A percentile compares a stretch with the other conserved stretches of the same genome.
Evolutionary conservation across 2,888 invertebrate genomes (phyloP).

Genomic region (Ormyrus pomaceus): DNA sequence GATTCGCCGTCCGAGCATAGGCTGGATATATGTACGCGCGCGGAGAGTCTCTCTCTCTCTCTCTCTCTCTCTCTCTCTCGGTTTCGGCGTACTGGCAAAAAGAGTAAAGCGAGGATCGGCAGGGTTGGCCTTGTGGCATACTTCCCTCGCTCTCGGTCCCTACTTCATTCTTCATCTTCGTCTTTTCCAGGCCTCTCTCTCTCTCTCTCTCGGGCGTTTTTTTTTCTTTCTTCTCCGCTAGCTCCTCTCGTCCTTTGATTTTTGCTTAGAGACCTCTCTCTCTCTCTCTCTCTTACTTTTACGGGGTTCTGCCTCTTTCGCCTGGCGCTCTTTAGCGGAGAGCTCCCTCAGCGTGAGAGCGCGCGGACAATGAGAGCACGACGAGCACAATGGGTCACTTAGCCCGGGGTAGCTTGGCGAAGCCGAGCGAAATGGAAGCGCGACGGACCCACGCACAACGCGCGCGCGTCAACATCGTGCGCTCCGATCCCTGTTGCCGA

Average conservation of each 20-base stretch:
- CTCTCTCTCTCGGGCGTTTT: conserved; percentile 46
- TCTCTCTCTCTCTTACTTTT: conserved; percentile 29
- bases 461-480: not conserved
- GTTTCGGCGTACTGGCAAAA: conserved; percentile 52
- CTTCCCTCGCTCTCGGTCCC: conserved; percentile 58
- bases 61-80: conserved; percentile 3
- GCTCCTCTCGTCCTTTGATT: conserved; percentile 54
- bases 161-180: conserved; percentile 45
- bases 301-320: conserved; percentile 53
- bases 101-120: conserved; percentile 65
- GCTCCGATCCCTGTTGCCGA: too few species aligned
- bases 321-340: conserved; percentile 54
- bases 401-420: conserved; percentile 64
- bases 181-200: conserved; percentile 49
- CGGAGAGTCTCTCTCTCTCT: not conserved
- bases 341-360: conserved; percentile 67
- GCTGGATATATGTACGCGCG: not conserved
- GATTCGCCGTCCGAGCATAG: not conserved
- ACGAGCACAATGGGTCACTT: conserved; percentile 72
- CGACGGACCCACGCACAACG: conserved; percentile 18
- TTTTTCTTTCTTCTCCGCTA: conserved; percentile 35
- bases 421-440: conserved; percentile 65
- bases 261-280: conserved; percentile 41
- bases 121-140: conserved; percentile 71
- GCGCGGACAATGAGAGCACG: conserved; percentile 69